phyloP scores from a whole-genome alignment of 2,113 vertebrate species.

The Embiotoca jacksoni region DNA sequence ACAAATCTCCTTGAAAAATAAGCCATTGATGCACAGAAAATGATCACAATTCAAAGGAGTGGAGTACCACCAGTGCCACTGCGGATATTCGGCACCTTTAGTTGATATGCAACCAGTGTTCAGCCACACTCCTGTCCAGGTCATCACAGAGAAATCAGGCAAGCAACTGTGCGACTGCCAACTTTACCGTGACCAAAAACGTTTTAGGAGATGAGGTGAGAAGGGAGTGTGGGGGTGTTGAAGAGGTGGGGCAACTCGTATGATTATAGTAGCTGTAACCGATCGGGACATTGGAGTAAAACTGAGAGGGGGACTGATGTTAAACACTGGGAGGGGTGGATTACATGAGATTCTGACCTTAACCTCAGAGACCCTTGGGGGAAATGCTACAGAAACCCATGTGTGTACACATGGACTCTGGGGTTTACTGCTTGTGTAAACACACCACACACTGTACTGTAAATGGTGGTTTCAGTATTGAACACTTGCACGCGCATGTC shows the following conservation, averaged over 20 bases:
- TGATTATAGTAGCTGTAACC: constrained; percentile 54
- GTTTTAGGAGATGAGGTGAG: constrained; percentile 32
- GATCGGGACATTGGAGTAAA: constrained; percentile 45
- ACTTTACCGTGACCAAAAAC: constrained; percentile 36
- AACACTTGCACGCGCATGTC: constrained; percentile 16
- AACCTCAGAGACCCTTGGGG: constrained; percentile 49
- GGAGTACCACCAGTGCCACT: constrained; percentile 15
- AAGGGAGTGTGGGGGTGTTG: not conserved
- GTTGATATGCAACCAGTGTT: constrained; percentile 26
- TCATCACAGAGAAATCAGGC: constrained; percentile 34
- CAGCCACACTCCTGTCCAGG: constrained; percentile 29
- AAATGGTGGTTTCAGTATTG: constrained; percentile 21
- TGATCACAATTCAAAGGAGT: constrained; percentile 18
- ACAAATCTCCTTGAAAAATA: not conserved
- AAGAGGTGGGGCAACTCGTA: constrained; percentile 14
- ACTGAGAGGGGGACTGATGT: constrained; percentile 13
- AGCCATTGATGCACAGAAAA: not conserved
- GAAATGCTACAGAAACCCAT: constrained; percentile 48
- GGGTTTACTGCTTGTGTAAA: constrained; percentile 55
- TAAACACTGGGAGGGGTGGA: constrained; percentile 40
- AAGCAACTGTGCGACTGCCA: constrained; percentile 31
- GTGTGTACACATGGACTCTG: constrained; percentile 35
- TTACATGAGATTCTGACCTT: constrained; percentile 61
- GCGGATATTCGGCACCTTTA: constrained; percentile 1
- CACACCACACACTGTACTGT: constrained; percentile 18